phyloP scores from a whole-genome alignment of 2,888 invertebrate genomes.

The Thymelicus sylvestris region DNA sequence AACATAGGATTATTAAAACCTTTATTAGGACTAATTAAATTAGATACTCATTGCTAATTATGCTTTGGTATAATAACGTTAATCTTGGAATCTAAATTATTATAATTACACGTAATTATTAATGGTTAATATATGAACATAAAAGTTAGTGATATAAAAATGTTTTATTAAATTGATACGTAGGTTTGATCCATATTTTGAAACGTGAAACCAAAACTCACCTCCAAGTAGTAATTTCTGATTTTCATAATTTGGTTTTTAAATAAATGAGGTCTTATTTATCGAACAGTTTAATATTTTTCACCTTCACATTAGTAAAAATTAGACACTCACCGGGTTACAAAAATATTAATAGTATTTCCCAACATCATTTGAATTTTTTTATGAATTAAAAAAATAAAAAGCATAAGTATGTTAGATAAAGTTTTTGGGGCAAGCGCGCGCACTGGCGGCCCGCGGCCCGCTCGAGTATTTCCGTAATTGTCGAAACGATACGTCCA shows the following conservation, averaged over 20 bases:
- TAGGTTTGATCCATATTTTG: no score
- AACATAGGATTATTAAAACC: no score
- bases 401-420: background rate
- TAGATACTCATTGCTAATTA: background rate
- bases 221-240: constrained; percentile 75
- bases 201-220: constrained; percentile 50
- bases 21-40: background rate
- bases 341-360: background rate
- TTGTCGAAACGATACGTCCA: constrained; percentile 45
- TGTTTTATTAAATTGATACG: no score
- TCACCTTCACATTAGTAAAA: constrained; percentile 9
- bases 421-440: constrained; percentile 19
- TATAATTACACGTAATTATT: background rate
- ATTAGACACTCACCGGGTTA: constrained; percentile 2
- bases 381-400: no score
- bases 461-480: constrained; percentile 45
- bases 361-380: background rate
- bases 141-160: background rate
- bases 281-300: constrained; percentile 5
- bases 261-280: constrained; percentile 12
- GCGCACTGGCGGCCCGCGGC: constrained; percentile 41
- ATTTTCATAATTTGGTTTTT: constrained; percentile 76
- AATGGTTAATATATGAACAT: background rate
- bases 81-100: background rate
- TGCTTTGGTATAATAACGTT: background rate